Base-by-base conservation (phyloP, 2,797 vertebrate genomes). In the Poeciliopsis gracilis region DNA sequence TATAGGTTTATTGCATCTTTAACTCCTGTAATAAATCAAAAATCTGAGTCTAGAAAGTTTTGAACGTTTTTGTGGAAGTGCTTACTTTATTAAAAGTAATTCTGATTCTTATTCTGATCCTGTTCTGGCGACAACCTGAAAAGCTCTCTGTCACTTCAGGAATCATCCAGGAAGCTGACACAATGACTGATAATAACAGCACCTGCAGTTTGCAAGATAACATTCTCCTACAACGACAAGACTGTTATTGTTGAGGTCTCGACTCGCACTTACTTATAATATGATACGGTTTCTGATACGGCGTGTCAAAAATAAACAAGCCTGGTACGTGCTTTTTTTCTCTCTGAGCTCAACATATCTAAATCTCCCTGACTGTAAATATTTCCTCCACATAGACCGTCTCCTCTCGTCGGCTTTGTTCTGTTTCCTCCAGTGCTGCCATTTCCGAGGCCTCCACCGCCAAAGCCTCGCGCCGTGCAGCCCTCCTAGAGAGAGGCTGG, bases 401-500 rank as follows among this genome's bases (percentile, higher is more conserved):
- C 82, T 89, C 79, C 63, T 77, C 83, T 72, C 59, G 66, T 76
- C 36, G 28, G 45, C 83, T 90, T 90, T 91, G 82, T 91, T 89
- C 83, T 75, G 57, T 84, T 89, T 88, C 86, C 83, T 88, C 71
- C 82, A 76, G 74, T 75, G 20, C 63, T 79, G 87, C 83, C 82
- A 79, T 87, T 84, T 88, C 80, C 28, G 28, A 88, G 87, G 89
- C 82, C 86, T 89, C 88, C 84, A 77, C 78, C 87, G 89, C 83
- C 82, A 83, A 57, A 85, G 79, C 82, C 88, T 79, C 47, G 81
- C 83, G 69, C 84, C 78, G 43, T 63, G 38, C 86, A 80, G 87
- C 87, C 91, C 91, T 91, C 87, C 73, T 82, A 79, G 78, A 90
- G 86, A 90, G 83, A 84, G 86, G 87, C 90, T 92, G 90, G 89